phyloP scores from a whole-genome alignment of 2,797 vertebrate species.

The Sebastes matsubarae region DNA sequence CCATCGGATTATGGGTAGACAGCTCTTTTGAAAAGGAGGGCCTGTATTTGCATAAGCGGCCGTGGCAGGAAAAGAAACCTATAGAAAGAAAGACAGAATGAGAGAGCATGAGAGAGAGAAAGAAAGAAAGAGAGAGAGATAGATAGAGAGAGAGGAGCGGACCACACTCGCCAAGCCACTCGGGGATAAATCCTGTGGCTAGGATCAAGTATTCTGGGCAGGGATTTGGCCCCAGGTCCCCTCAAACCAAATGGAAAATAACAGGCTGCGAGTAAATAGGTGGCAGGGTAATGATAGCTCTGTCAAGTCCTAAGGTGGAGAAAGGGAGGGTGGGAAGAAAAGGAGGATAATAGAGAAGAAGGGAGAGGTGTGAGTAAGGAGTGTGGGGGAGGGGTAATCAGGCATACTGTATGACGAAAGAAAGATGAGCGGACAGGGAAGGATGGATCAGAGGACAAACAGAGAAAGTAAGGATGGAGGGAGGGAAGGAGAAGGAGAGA shows the following conservation, averaged over 20 bases:
- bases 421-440: background rate
- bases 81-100: conserved; percentile 50
- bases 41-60: conserved; percentile 79
- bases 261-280: conserved; percentile 75
- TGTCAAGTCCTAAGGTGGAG: conserved; percentile 65
- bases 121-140: background rate
- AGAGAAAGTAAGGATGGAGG: background rate
- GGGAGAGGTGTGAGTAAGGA: background rate
- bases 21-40: conserved; percentile 74
- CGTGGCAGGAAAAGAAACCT: conserved; percentile 46
- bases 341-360: conserved; percentile 15
- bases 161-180: conserved; percentile 67
- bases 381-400: background rate
- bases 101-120: conserved; percentile 15
- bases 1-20: conserved; percentile 79
- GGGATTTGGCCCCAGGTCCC: conserved; percentile 65
- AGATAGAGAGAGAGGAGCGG: conserved; percentile 15
- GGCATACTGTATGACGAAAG: conserved; percentile 18
- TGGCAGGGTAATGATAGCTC: conserved; percentile 75
- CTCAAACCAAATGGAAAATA: conserved; percentile 77
- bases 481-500: background rate
- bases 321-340: conserved; percentile 35
- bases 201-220: conserved; percentile 71
- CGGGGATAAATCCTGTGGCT: conserved; percentile 67
- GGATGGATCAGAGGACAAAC: conserved; percentile 7